These are phyloP conservation scores for Delichon dasypus DNA, from an alignment of 2,797 vertebrate species.

Conservation along the genomic window DNA sequence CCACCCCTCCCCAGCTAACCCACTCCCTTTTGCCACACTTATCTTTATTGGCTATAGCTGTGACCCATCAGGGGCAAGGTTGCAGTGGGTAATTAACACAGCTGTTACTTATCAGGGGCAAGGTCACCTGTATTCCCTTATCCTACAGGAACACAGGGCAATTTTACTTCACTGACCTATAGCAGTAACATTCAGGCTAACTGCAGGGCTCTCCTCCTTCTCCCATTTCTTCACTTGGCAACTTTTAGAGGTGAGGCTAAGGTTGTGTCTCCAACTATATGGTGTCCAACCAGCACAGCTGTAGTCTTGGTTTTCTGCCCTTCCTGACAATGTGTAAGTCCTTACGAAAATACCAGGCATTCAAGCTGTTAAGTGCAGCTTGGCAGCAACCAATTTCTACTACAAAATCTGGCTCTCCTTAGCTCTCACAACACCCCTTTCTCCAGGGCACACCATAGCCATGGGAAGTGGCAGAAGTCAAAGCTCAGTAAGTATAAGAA, in stretches of 20 bases:
- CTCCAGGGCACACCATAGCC: not conserved
- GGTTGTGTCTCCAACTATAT: not conserved
- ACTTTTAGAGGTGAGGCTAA: not conserved
- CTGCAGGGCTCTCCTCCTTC: not conserved
- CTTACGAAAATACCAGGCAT: not conserved
- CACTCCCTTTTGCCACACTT: not conserved
- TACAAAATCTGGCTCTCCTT: not conserved
- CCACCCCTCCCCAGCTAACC: not conserved
- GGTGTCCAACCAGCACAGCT: not conserved
- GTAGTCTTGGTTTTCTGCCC: not conserved
- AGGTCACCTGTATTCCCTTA: not conserved
- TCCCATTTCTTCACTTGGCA: not conserved
- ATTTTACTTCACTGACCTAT: not conserved
- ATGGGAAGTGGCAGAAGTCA: accelerated
- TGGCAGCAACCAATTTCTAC: not conserved
- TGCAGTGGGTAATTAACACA: not conserved
- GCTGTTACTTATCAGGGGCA: not conserved
- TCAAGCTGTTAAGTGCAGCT: not conserved
- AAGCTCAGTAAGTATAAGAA: not conserved
- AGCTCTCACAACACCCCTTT: not conserved
- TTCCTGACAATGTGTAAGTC: not conserved
- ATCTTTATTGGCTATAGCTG: not conserved
- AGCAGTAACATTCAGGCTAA: not conserved
- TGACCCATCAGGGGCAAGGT: not conserved
- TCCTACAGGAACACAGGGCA: not conserved